These are phyloP conservation scores for Rhynchotus rufescens DNA, from an alignment of 2,797 vertebrate species.

Conservation along the genomic window DNA sequence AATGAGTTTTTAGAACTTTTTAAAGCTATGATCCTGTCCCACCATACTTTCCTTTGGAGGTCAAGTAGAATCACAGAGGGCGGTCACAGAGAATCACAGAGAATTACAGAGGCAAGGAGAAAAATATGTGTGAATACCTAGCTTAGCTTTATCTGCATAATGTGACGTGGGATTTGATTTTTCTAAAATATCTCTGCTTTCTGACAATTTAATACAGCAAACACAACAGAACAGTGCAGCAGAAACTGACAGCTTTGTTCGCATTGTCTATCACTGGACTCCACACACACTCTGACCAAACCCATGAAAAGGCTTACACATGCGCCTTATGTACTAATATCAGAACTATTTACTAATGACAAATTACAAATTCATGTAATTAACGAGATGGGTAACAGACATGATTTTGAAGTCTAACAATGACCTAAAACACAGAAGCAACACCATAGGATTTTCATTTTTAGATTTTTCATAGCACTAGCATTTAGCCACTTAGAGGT, in stretches of 20 bases:
- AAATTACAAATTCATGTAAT: neutral
- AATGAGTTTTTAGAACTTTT: neutral
- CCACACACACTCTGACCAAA: neutral
- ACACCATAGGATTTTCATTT: neutral
- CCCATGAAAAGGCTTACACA: neutral
- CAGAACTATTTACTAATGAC: neutral
- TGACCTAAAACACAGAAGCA: neutral
- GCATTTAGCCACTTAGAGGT: neutral
- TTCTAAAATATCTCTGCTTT: neutral
- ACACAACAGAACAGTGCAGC: neutral
- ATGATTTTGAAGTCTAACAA: neutral
- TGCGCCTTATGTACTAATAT: neutral
- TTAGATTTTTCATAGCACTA: neutral
- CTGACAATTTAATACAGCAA: neutral
- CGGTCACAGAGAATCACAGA: neutral
- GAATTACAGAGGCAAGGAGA: neutral
- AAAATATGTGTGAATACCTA: neutral
- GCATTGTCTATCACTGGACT: neutral
- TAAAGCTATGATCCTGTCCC: rapidly evolving
- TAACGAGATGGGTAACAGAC: neutral
- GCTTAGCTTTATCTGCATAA: neutral
- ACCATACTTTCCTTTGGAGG: neutral
- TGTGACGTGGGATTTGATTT: neutral
- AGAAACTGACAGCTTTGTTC: neutral
- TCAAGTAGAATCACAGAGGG: neutral